Percentiles rank a stretch among this genome's conserved stretches.
Conservation (phyloP, 2,797 vertebrate species). For the Passerculus sandwichensis region DNA sequence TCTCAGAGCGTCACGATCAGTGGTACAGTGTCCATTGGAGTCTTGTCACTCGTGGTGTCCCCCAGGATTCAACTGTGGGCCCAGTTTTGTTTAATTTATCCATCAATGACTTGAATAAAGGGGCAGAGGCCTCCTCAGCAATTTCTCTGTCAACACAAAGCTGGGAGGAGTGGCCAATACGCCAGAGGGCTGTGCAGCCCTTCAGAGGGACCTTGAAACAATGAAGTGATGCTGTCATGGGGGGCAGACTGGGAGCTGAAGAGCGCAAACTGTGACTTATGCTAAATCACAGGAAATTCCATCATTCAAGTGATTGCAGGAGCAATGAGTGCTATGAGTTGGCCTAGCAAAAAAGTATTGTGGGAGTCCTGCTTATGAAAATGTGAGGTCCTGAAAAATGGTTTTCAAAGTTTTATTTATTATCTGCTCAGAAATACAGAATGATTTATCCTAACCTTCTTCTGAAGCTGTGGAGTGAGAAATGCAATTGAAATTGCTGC, state of each 20-base stretch:
- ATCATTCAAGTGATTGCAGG: not conserved
- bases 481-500: not conserved
- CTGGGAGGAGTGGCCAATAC: fast-evolving
- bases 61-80: fast-evolving
- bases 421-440: not conserved
- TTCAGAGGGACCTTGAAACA: too few relatives aligned
- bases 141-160: not conserved
- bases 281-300: not conserved
- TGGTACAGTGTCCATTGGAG: fast-evolving
- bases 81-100: not conserved
- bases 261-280: not conserved
- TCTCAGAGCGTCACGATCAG: not conserved
- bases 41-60: fast-evolving
- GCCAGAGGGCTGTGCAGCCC: not conserved
- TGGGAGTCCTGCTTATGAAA: not conserved
- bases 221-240: not conserved
- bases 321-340: fast-evolving
- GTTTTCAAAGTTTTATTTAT: not conserved
- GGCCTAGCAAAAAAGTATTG: not conserved
- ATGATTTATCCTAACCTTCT: not conserved
- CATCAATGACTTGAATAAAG: not conserved
- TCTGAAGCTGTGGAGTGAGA: not conserved
- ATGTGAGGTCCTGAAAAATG: not conserved
- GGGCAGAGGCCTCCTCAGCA: not conserved
- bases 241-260: not conserved